A percentile compares a stretch with the other conserved stretches of the same genome.
These are phyloP conservation scores for Iguana delicatissima DNA, from an alignment of 2,797 vertebrate genomes.

Conservation along the genomic window DNA sequence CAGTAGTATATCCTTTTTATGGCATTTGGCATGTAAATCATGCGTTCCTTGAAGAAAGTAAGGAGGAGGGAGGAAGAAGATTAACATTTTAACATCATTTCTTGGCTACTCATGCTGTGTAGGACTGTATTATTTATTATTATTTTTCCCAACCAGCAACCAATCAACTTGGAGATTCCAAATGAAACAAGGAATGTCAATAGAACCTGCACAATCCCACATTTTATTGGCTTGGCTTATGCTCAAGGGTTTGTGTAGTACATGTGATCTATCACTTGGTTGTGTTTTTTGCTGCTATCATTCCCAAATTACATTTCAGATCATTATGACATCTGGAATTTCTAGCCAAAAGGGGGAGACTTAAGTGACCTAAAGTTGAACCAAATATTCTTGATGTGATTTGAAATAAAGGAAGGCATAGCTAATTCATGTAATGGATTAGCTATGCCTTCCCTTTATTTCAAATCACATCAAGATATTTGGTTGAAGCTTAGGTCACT, in stretches of 20 bases:
- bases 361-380: constrained; percentile 47
- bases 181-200: constrained; percentile 58
- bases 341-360: constrained; percentile 42
- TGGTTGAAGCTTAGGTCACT: constrained; percentile 44
- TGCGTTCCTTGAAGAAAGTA: constrained; percentile 66
- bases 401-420: constrained; percentile 24
- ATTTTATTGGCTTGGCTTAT: constrained; percentile 51
- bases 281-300: constrained; percentile 30
- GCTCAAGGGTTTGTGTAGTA: constrained; percentile 58
- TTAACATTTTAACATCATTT: constrained; percentile 52
- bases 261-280: constrained; percentile 10
- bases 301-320: constrained; percentile 54
- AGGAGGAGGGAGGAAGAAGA: constrained; percentile 42
- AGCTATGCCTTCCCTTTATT: neutral
- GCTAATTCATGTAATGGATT: neutral
- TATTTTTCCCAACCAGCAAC: constrained; percentile 57
- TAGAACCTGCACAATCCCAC: constrained; percentile 40
- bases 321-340: constrained; percentile 45
- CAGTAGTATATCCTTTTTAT: constrained; percentile 65
- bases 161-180: constrained; percentile 41
- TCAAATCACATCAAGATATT: constrained; percentile 38
- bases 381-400: constrained; percentile 28
- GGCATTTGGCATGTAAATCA: constrained; percentile 63
- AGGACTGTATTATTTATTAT: constrained; percentile 69
- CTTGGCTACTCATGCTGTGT: constrained; percentile 62